Conservation (phyloP, 2,797 vertebrate species). For the Hippocampus kuda region DNA sequence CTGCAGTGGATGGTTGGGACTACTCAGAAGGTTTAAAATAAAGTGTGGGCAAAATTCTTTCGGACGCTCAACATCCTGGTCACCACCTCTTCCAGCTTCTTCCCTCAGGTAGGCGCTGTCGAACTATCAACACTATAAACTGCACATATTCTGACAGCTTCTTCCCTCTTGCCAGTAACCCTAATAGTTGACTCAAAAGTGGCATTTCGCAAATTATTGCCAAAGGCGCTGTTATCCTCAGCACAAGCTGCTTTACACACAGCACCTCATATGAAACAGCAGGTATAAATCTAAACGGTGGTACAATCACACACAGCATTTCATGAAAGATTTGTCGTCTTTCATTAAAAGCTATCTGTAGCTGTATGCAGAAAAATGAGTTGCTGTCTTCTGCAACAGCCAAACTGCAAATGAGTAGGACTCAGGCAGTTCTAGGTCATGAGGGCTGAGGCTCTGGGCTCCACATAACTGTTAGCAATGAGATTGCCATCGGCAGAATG, state of each 20-base stretch:
- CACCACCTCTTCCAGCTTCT: no score
- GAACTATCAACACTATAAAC: no score
- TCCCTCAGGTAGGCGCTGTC: no score
- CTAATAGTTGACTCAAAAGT: not conserved
- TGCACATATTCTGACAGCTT: no score
- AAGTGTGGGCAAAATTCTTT: no score
- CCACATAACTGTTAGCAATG: slow-evolving; percentile 32
- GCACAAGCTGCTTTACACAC: not conserved
- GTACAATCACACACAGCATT: not conserved
- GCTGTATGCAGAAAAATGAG: slow-evolving; percentile 35
- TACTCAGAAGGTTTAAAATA: no score
- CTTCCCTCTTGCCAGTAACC: not conserved
- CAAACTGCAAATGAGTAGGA: slow-evolving; percentile 37
- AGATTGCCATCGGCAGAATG: not conserved
- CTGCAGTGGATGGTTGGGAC: no score
- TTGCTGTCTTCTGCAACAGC: slow-evolving; percentile 47
- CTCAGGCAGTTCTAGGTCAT: slow-evolving; percentile 44
- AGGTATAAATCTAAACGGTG: not conserved
- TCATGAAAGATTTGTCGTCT: not conserved
- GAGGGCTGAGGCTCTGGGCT: slow-evolving; percentile 28
- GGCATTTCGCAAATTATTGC: no score
- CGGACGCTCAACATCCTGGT: no score
- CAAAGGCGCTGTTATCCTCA: not conserved
- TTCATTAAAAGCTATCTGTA: not conserved
- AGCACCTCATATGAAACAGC: not conserved